Percentiles rank a stretch among this genome's conserved stretches.
phyloP scores from a whole-genome alignment of 2,113 vertebrate genomes.

The Notothenia coriiceps region DNA sequence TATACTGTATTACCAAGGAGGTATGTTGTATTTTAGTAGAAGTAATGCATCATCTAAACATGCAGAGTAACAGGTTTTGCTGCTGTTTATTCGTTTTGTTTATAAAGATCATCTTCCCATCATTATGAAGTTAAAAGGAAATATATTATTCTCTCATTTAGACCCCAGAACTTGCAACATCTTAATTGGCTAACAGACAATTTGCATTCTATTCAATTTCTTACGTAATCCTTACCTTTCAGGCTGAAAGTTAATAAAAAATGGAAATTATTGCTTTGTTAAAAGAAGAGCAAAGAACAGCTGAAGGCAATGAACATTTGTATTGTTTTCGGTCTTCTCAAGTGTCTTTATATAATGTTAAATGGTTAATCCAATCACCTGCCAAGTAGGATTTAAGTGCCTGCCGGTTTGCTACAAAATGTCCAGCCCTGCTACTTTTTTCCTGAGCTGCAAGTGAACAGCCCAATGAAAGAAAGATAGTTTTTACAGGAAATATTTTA shows the following conservation, averaged over 20 bases:
- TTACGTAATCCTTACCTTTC: no score
- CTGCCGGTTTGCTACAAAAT: no score
- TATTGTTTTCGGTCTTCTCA: no score
- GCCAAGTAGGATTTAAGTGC: no score
- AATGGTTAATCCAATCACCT: no score
- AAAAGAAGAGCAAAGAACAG: no score
- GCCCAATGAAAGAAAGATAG: not conserved
- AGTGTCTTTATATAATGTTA: no score
- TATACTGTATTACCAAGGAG: not conserved
- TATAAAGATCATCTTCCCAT: not conserved
- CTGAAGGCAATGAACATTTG: no score
- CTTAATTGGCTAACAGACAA: not conserved
- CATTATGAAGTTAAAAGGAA: not conserved
- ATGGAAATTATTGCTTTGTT: no score
- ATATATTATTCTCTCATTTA: not conserved
- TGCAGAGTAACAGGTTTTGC: conserved; percentile 14
- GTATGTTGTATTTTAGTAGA: not conserved
- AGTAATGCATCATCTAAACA: conserved; percentile 3
- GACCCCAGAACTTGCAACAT: not conserved
- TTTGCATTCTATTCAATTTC: no score
- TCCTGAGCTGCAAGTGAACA: not conserved
- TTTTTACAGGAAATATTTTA: not conserved
- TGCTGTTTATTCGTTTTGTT: not conserved
- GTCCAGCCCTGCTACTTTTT: not conserved
- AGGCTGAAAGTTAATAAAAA: no score